Conservation (phyloP, 2,797 vertebrate species). For the Knipowitschia caucasica region DNA sequence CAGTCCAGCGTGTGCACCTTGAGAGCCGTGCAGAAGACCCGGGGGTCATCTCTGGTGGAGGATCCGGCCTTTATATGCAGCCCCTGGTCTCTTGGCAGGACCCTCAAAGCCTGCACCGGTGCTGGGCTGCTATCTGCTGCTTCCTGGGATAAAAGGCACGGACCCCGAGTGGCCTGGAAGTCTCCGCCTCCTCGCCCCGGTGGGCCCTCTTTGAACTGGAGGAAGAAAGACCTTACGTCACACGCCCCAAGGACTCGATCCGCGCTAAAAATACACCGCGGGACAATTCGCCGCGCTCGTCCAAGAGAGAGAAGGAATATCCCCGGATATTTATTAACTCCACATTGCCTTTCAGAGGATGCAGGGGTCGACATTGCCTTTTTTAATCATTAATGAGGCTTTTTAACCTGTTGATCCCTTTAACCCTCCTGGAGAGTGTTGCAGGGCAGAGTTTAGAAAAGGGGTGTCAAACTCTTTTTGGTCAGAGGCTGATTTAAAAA, state of each 20-base stretch:
- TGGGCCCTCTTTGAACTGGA: slow-evolving; percentile 53
- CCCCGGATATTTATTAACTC: too few species aligned
- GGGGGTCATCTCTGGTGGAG: slow-evolving; percentile 57
- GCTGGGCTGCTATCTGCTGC: slow-evolving; percentile 40
- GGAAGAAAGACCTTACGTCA: slow-evolving; percentile 18
- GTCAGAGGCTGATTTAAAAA: too few species aligned
- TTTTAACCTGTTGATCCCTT: too few species aligned
- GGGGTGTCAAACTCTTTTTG: too few species aligned
- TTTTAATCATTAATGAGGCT: not conserved
- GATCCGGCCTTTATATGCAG: slow-evolving; percentile 46
- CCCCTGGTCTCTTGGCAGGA: slow-evolving; percentile 50
- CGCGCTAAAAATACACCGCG: not conserved
- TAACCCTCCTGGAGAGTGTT: too few species aligned
- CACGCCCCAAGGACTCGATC: slow-evolving; percentile 30
- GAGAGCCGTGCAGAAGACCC: too few species aligned
- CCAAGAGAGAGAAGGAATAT: not conserved
- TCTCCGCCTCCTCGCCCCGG: slow-evolving; percentile 30
- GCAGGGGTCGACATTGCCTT: not conserved
- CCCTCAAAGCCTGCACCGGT: slow-evolving; percentile 58
- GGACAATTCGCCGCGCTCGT: slow-evolving; percentile 1
- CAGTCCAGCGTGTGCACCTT: too few species aligned
- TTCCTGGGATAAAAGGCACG: slow-evolving; percentile 60
- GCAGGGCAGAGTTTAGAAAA: too few species aligned
- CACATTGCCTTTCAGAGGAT: too few species aligned
- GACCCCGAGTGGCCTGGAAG: slow-evolving; percentile 43